Evolutionary conservation across 2,113 vertebrate genomes (phyloP), one percentile per base, ranked within the genome.

Genomic region (Desmodus rotundus): DNA sequence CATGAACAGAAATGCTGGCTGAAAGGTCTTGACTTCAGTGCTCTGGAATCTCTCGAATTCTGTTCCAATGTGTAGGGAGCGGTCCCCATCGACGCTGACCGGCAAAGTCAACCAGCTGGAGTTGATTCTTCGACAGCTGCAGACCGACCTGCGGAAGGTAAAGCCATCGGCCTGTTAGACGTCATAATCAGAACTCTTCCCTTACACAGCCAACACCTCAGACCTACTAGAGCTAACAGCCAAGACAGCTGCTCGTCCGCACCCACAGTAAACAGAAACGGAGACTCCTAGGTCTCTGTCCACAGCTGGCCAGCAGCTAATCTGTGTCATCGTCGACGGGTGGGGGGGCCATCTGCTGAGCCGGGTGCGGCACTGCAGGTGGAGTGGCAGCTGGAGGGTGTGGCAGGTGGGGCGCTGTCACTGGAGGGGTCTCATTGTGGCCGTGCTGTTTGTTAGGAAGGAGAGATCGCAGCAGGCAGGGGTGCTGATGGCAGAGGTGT

Each of bases 31-130:
- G 2, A 22, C 47, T 14, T 38, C 38, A 2, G 3, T 5, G n/a
- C 22, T 13, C 82, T 31, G 20, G 56, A 43, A 24, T 63, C 28
- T 28, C 89, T 56, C 43, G 90, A 7, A 82, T 17, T 45, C 12
- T 33, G 1, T 43, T 81, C 22, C 89, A 97, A 5, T 89, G 98
- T 97, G 77, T 10, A 99, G 99, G 95, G 98, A 97, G 77, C 98
- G 98, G 36, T 97, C 99, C 68, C 98, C 99, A 0, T 99, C 99
- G 61, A 99, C 99, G 0, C 98, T 99, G 80, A 99, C 99, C 7
- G 99, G 99, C 52, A 99, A 99, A 98, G 99, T 99, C 91, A 99
- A 99, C 97, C 99, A 99, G 97, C 98, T 99, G 94, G 99, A 99
- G 98, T 97, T 99, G 96, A 99, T 99, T 97, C 99, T 99, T 87